phyloP scores from a whole-genome alignment of 2,888 invertebrate species.

The Hipparchia sbordonii region DNA sequence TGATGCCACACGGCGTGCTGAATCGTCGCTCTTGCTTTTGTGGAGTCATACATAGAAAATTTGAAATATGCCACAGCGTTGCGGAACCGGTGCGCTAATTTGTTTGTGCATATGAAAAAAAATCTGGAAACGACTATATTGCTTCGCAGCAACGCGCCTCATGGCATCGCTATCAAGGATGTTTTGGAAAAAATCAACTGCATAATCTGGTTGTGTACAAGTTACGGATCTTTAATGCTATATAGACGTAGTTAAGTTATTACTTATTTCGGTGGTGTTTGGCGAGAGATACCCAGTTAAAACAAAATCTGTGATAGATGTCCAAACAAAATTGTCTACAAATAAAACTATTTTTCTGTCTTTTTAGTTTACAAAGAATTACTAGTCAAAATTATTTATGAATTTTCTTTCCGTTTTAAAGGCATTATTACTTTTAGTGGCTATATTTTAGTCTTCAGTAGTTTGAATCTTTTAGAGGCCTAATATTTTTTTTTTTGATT shows the following conservation, averaged over 20 bases:
- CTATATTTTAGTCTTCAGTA: neutral
- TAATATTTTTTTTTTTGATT: too few relatives aligned
- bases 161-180: too few relatives aligned
- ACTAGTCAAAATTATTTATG: constrained; percentile 36
- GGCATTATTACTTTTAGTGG: neutral
- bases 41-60: too few relatives aligned
- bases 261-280: neutral
- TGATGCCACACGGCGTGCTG: too few relatives aligned
- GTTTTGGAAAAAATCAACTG: too few relatives aligned
- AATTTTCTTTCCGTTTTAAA: neutral
- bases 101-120: too few relatives aligned
- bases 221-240: neutral
- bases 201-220: too few relatives aligned
- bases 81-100: too few relatives aligned
- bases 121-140: too few relatives aligned
- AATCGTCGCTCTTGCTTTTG: too few relatives aligned
- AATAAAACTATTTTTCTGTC: neutral
- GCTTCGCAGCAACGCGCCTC: too few relatives aligned
- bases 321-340: constrained; percentile 26
- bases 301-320: constrained; percentile 33
- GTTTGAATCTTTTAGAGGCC: neutral
- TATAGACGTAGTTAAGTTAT: neutral
- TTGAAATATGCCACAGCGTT: too few relatives aligned
- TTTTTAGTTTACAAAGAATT: neutral
- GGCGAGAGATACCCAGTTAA: neutral